Conservation (phyloP, 1,140 invertebrate species). For the Solen grandis region DNA sequence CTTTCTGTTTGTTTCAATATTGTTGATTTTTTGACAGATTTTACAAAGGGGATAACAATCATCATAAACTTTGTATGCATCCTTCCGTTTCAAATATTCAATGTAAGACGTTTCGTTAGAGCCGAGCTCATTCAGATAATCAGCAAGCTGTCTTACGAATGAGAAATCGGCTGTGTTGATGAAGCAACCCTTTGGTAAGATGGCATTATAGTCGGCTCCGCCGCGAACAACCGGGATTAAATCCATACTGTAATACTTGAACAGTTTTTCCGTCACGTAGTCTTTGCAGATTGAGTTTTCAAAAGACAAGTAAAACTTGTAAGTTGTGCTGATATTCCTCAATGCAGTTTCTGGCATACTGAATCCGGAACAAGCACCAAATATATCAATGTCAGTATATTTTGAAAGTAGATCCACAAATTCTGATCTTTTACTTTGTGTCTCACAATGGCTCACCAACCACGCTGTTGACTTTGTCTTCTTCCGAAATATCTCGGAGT, state of each 20-base stretch:
- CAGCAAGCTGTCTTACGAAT: background rate
- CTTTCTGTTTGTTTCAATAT: too few species aligned
- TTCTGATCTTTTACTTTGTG: background rate
- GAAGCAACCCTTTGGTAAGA: background rate
- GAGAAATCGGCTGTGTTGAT: slow-evolving; percentile 25
- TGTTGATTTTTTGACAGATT: too few species aligned
- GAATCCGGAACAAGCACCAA: background rate
- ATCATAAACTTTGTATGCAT: background rate
- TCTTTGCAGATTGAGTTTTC: slow-evolving; percentile 36
- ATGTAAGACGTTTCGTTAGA: background rate
- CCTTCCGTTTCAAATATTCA: background rate
- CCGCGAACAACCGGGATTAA: slow-evolving; percentile 8
- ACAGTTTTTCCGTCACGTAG: slow-evolving; percentile 44
- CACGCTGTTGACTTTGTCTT: background rate
- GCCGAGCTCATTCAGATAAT: background rate
- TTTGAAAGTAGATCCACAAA: background rate
- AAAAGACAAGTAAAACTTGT: slow-evolving; percentile 28
- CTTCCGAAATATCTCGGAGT: background rate
- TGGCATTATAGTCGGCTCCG: background rate
- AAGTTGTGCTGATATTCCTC: background rate
- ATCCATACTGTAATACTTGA: slow-evolving; percentile 25
- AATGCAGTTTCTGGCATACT: background rate
- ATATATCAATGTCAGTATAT: background rate
- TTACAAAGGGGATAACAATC: background rate
- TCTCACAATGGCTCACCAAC: background rate